A percentile compares a stretch with the other conserved stretches of the same genome.
phyloP scores from a whole-genome alignment of 2,888 invertebrate genomes.

The Sphinx pinastri region DNA sequence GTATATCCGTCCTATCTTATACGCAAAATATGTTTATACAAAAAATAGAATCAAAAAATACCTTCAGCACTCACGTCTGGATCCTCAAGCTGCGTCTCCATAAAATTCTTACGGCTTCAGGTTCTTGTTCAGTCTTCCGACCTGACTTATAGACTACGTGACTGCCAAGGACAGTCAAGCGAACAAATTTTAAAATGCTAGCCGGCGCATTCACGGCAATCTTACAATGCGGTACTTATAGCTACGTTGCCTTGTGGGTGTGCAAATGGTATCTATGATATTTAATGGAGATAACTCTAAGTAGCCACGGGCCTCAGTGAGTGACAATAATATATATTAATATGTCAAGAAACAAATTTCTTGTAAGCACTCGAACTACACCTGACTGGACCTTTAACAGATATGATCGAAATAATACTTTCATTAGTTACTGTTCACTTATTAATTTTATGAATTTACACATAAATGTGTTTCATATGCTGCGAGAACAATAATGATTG shows the following conservation, averaged over 20 bases:
- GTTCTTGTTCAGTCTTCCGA: conserved; percentile 82
- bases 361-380: conserved; percentile 82
- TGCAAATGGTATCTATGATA: conserved; percentile 43
- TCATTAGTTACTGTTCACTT: conserved; percentile 75
- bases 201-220: conserved; percentile 68
- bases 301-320: conserved; percentile 55
- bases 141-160: conserved; percentile 84
- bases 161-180: conserved; percentile 83
- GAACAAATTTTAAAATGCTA: conserved; percentile 82
- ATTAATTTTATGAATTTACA: conserved; percentile 67
- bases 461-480: conserved; percentile 57
- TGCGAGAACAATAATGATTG: conserved; percentile 62
- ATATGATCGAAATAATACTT: conserved; percentile 82
- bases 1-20: conserved; percentile 47
- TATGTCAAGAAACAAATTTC: conserved; percentile 70
- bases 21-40: conserved; percentile 69
- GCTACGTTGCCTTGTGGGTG: conserved; percentile 44
- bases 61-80: conserved; percentile 77
- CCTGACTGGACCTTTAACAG: conserved; percentile 85
- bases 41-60: conserved; percentile 82
- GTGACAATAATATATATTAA: conserved; percentile 54
- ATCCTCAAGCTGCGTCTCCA: conserved; percentile 80
- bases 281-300: conserved; percentile 33
- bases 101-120: conserved; percentile 79
- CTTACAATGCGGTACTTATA: conserved; percentile 60